A percentile compares a stretch with the other conserved stretches of the same genome.
phyloP scores from a whole-genome alignment of 2,888 invertebrate genomes.

The Xestia sexstrigata region DNA sequence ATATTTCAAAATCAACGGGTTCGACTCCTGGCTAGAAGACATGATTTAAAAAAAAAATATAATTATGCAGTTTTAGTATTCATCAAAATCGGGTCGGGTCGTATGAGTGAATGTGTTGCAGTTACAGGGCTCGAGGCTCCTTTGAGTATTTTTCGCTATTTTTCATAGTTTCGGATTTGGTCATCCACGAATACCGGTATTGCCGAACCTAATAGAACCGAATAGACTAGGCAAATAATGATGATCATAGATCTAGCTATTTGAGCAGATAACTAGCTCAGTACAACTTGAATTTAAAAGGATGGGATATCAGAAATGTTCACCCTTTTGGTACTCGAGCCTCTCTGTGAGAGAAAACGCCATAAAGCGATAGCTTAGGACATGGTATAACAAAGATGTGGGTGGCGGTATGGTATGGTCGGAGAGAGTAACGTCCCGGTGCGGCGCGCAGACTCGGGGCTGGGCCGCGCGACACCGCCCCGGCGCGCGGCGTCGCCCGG shows the following conservation, averaged over 20 bases:
- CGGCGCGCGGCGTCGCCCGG: conserved; percentile 96
- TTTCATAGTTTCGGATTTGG: no score
- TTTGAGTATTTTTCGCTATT: no score
- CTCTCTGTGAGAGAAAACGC: not conserved
- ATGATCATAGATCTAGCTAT: not conserved
- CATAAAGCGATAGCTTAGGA: not conserved
- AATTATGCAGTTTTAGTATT: no score
- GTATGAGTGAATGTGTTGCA: no score
- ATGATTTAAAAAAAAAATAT: no score
- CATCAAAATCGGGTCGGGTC: no score
- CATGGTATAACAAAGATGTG: conserved; percentile 24
- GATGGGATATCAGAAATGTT: not conserved
- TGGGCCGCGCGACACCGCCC: conserved; percentile 96
- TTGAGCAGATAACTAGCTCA: not conserved
- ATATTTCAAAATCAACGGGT: no score
- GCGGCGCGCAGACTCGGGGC: conserved; percentile 93
- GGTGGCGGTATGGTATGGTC: conserved; percentile 40
- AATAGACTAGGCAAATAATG: not conserved
- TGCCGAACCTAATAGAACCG: no score
- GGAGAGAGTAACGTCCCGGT: conserved; percentile 10
- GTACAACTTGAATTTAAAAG: not conserved
- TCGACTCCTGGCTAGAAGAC: no score
- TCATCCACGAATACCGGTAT: no score
- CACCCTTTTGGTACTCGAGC: not conserved
- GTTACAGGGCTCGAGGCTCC: no score